Conservation (phyloP, 2,888 invertebrate species). For the Orthonevra nobilis region DNA sequence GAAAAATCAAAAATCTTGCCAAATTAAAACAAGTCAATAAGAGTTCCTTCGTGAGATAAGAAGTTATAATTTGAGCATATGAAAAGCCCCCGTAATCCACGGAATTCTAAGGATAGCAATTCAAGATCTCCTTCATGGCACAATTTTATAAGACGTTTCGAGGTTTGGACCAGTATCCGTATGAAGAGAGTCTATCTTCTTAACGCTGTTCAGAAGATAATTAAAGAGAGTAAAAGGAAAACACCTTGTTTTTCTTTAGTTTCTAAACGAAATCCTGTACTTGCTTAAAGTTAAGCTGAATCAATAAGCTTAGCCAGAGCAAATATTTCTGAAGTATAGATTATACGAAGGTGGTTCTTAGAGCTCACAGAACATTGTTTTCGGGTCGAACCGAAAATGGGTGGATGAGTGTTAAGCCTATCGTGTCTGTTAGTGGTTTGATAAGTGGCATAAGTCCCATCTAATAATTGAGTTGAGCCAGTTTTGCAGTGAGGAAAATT, state of each 20-base stretch:
- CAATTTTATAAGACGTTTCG: too few relatives aligned
- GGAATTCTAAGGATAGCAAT: not conserved
- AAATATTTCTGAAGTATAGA: slow-evolving; percentile 15
- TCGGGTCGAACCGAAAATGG: too few relatives aligned
- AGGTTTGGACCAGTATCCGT: too few relatives aligned
- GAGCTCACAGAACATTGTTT: slow-evolving; percentile 18
- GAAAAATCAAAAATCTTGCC: too few relatives aligned
- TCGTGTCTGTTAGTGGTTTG: too few relatives aligned
- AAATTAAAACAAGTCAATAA: too few relatives aligned
- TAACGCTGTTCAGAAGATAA: slow-evolving; percentile 16
- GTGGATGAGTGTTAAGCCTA: too few relatives aligned
- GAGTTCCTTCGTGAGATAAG: too few relatives aligned
- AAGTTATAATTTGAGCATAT: not conserved
- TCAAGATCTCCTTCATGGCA: too few relatives aligned
- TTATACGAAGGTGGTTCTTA: slow-evolving; percentile 2
- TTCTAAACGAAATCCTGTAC: slow-evolving; percentile 22
- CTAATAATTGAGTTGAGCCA: not conserved
- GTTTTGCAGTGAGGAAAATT: slow-evolving; percentile 3
- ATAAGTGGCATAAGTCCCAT: too few relatives aligned
- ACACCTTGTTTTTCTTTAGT: slow-evolving; percentile 30
- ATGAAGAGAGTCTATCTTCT: too few relatives aligned
- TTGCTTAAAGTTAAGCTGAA: slow-evolving; percentile 29
- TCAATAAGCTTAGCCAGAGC: slow-evolving; percentile 15
- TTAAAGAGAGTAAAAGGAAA: slow-evolving; percentile 31
- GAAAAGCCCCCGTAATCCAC: not conserved